Evolutionary conservation across 2,888 invertebrate genomes (phyloP).

Genomic region (Tetropium fuscum): DNA sequence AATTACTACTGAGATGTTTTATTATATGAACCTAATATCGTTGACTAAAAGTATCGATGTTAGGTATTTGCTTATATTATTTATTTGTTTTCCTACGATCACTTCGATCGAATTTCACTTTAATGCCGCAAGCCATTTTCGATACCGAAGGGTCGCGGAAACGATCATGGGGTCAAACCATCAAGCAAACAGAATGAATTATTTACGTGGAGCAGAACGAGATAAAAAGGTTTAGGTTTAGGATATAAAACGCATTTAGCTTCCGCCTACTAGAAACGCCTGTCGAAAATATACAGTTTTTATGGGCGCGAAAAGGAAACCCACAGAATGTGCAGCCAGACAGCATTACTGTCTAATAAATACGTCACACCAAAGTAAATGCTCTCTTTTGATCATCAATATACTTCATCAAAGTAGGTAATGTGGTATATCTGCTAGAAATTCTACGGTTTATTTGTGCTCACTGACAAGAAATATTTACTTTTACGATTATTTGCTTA

Average conservation of each 20-base stretch:
- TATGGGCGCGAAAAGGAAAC: no score
- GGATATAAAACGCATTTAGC: not conserved
- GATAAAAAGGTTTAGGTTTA: not conserved
- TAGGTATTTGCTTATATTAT: no score
- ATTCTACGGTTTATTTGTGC: no score
- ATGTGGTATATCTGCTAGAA: no score
- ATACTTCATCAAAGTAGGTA: no score
- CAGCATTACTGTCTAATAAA: not conserved
- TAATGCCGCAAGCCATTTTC: not conserved
- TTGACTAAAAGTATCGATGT: no score
- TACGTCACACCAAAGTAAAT: not conserved
- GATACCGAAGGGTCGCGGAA: not conserved
- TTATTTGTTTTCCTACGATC: no score
- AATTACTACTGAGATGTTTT: no score
- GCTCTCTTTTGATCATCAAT: not conserved
- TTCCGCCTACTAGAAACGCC: not conserved
- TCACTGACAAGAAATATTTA: no score
- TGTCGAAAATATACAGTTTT: not conserved
- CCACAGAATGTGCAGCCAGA: no score
- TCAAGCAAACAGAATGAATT: conserved; percentile 8
- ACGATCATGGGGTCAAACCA: conserved; percentile 6
- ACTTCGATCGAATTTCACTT: not conserved
- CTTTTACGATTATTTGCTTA: no score
- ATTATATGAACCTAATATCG: no score
- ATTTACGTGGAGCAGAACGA: not conserved